Percentiles rank a stretch among this genome's conserved stretches.
phyloP scores from a whole-genome alignment of 2,113 vertebrate genomes.

The Setophaga kirtlandii region DNA sequence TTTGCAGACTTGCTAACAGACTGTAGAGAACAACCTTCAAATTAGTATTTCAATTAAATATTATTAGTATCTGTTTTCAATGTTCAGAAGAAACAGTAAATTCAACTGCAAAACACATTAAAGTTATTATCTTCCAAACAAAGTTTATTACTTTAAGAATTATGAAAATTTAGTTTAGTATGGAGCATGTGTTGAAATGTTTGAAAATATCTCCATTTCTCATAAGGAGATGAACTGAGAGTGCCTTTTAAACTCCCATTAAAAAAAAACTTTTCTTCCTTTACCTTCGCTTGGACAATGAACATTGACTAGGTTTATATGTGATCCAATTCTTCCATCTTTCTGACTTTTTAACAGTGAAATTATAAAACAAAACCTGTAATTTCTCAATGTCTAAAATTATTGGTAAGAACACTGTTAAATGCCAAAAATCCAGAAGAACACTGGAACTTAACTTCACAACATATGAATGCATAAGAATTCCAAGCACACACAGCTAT shows the following conservation, averaged over 20 bases:
- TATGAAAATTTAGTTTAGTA: background rate
- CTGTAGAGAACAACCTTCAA: background rate
- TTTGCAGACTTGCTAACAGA: background rate
- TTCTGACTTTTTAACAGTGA: background rate
- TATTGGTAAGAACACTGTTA: background rate
- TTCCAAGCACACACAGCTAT: background rate
- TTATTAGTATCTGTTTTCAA: background rate
- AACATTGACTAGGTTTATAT: background rate
- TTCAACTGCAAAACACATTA: background rate
- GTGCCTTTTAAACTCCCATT: background rate
- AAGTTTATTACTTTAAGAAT: background rate
- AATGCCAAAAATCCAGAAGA: background rate
- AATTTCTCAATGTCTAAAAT: background rate
- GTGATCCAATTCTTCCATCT: background rate
- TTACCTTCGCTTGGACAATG: background rate
- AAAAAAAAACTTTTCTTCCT: background rate
- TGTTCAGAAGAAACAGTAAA: background rate
- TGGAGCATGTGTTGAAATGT: background rate
- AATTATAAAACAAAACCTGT: background rate
- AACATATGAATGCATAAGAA: background rate
- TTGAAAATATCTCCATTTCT: background rate
- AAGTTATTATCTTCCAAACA: background rate
- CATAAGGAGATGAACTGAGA: background rate
- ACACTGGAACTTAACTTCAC: background rate
- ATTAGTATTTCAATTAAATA: background rate